Percentiles rank a stretch among this genome's conserved stretches.
These are phyloP conservation scores for Embiotoca jacksoni DNA, from an alignment of 2,113 vertebrate genomes.

Conservation along the genomic window DNA sequence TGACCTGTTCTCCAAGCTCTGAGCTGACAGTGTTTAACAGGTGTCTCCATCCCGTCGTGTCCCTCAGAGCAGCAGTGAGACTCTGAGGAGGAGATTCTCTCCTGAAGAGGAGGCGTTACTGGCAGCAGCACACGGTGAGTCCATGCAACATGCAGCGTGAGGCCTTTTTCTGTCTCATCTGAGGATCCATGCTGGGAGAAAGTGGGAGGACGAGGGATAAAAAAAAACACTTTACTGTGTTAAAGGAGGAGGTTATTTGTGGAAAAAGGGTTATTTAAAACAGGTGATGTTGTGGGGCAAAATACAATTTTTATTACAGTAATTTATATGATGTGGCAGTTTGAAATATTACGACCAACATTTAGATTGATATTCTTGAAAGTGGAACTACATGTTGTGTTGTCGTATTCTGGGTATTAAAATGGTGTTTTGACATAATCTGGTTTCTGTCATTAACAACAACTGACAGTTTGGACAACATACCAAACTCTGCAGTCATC, in stretches of 20 bases:
- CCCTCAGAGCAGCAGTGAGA: constrained; percentile 50
- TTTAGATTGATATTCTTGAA: too few species aligned
- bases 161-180: neutral
- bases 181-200: neutral
- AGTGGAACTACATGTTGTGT: too few species aligned
- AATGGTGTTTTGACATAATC: too few species aligned
- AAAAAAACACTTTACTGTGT: neutral
- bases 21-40: constrained; percentile 63
- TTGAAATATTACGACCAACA: too few species aligned
- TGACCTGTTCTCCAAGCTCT: constrained; percentile 81
- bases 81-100: constrained; percentile 54
- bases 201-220: too few species aligned
- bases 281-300: neutral
- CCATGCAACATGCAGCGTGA: neutral
- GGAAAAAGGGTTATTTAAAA: neutral
- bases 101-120: constrained; percentile 13
- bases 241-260: neutral
- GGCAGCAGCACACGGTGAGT: constrained; percentile 65
- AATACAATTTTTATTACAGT: too few species aligned
- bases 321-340: too few species aligned
- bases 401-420: too few species aligned
- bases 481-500: neutral
- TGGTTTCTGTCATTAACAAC: too few species aligned
- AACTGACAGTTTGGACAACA: neutral
- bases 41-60: constrained; percentile 32